These are phyloP conservation scores for Papilio polyxenes DNA, from an alignment of 1,140 invertebrate genomes.

Conservation along the genomic window DNA sequence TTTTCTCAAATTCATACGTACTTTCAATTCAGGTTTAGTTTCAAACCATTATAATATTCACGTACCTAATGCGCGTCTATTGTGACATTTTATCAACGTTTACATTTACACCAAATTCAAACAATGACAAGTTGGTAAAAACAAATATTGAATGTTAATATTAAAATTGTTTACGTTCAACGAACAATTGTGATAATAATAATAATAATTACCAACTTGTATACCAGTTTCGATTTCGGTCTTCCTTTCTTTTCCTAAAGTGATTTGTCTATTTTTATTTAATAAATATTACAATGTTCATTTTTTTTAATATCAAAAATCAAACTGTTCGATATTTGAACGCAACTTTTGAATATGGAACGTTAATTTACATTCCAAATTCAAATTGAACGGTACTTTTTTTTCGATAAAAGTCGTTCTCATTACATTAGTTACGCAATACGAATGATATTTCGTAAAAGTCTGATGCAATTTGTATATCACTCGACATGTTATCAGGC, in stretches of 20 bases:
- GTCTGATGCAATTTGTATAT: not conserved
- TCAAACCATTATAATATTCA: too few relatives aligned
- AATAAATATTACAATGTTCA: too few relatives aligned
- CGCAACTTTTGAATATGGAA: not conserved
- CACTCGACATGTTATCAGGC: not conserved
- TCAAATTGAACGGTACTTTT: not conserved
- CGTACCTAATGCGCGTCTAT: not conserved
- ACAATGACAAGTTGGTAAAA: not conserved
- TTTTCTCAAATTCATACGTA: too few relatives aligned
- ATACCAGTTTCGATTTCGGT: not conserved
- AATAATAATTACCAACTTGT: not conserved
- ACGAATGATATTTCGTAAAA: not conserved
- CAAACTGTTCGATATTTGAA: not conserved
- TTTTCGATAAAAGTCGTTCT: not conserved
- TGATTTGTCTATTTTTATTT: not conserved
- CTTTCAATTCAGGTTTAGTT: too few relatives aligned
- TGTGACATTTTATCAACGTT: not conserved
- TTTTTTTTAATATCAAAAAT: not conserved
- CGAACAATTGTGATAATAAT: not conserved
- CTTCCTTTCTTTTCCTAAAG: not conserved
- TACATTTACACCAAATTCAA: not conserved
- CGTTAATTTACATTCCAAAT: not conserved
- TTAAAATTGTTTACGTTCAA: slow-evolving; percentile 14
- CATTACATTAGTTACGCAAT: slow-evolving; percentile 8
- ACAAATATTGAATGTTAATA: not conserved